Evolutionary conservation across 2,797 vertebrate genomes (phyloP), one percentile per base, ranked within the genome.

Genomic region (Microchirus variegatus): DNA sequence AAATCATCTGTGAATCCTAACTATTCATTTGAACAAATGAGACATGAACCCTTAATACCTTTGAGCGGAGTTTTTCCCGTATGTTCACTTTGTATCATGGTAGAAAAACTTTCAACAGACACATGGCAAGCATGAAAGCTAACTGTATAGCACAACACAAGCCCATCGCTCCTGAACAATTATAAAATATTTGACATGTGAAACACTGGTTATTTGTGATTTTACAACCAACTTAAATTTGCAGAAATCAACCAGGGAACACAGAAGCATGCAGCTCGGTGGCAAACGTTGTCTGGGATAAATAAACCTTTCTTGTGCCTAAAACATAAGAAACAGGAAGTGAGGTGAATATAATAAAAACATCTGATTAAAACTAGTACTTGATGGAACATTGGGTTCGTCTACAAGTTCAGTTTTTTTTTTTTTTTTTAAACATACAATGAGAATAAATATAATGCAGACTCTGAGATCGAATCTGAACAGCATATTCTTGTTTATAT

Each of bases 261-360:
- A 70, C 11, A 43, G 45, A 51, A 66, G 73, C 79, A 72, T 84
- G 77, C 75, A 71, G 46, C 52, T 45, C 48, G 48, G 67, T 53
- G 46, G 56, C 59, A 57, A 31, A 31, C 31, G 5, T 31, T 31
- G 31, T 31, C 31, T 31, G 31, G 3, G 31, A 31, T 31, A 8
- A 31, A 31, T 7, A 31, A 31, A 8, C 31, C 5, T 31, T 31
- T 18, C 63, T 51, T 71, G 52, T 55, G 18, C 13, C 42, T 31
- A 13, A 53, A 70, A 75, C 49, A 49, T 41, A 3, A 44, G 42
- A 53, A 62, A 80, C 22, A 65, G 12, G 4, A 70, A 51, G 43
- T 31, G 7, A 31, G 43, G 45, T 62, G 59, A 49, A 41, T 10
- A 56, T 50, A 18, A 44, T 17, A 69, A 41, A 52, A 68, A 69